A percentile compares a stretch with the other conserved stretches of the same genome.
Evolutionary conservation across 1,140 invertebrate species (phyloP).

Genomic region (Harpegnathos saltator): DNA sequence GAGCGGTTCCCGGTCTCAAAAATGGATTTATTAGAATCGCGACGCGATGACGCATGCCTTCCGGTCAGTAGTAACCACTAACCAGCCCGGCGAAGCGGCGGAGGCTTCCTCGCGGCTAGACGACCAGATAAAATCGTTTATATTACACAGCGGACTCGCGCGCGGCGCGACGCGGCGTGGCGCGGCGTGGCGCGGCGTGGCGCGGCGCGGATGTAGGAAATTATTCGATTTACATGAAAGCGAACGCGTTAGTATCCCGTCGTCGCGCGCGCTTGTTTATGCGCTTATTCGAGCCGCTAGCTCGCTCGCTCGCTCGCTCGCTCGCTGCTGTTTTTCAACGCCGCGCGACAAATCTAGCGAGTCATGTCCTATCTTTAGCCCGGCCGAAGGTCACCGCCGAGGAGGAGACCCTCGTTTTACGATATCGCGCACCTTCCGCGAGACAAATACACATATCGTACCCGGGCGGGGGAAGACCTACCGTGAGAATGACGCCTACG

Average conservation of each 20-base stretch:
- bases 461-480: conserved; percentile 11
- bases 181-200: no score
- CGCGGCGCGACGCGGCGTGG: no score
- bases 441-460: conserved; percentile 43
- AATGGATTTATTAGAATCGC: conserved; percentile 58
- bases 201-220: conserved; percentile 47
- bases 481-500: conserved; percentile 60
- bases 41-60: conserved; percentile 51
- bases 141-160: conserved; percentile 22
- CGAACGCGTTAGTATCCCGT: conserved; percentile 47
- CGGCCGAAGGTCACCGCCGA: conserved; percentile 32
- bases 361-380: conserved; percentile 56
- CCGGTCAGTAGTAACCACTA: conserved; percentile 1
- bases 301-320: no score
- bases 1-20: conserved; percentile 48
- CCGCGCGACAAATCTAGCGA: conserved; percentile 41
- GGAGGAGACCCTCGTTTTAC: conserved; percentile 40
- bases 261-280: conserved; percentile 43
- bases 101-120: conserved; percentile 30
- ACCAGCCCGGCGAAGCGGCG: not conserved
- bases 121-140: conserved; percentile 38
- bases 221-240: conserved; percentile 53
- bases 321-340: conserved; percentile 23
- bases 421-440: conserved; percentile 51
- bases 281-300: conserved; percentile 17